These are phyloP conservation scores for Allolobophora icterica DNA, from an alignment of 2,888 invertebrate species.

Conservation along the genomic window DNA sequence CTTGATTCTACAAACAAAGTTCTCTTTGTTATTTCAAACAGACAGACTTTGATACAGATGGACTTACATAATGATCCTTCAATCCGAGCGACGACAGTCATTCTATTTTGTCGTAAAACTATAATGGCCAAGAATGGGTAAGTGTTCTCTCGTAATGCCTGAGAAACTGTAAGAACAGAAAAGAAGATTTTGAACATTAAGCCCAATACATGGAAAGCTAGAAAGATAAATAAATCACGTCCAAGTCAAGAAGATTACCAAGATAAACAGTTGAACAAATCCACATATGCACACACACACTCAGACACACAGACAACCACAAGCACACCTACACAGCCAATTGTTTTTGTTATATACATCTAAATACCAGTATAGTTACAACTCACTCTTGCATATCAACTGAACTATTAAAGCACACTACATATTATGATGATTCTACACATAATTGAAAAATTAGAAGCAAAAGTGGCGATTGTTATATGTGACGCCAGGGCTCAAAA, in stretches of 20 bases:
- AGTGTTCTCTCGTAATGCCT: constrained; percentile 81
- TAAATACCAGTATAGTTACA: too few relatives aligned
- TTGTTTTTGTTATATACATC: too few relatives aligned
- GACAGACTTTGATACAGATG: not conserved
- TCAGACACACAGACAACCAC: too few relatives aligned
- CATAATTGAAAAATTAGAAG: too few relatives aligned
- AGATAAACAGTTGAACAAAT: not conserved
- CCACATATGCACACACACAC: not conserved
- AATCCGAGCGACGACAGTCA: constrained; percentile 88
- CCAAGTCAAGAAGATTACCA: not conserved
- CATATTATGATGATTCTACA: too few relatives aligned
- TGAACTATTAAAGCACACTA: too few relatives aligned
- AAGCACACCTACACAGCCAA: too few relatives aligned
- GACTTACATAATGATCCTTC: constrained; percentile 78
- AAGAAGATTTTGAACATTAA: not conserved
- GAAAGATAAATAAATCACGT: not conserved
- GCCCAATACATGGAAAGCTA: not conserved
- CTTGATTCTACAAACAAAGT: too few relatives aligned
- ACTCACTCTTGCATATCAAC: too few relatives aligned
- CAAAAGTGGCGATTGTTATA: too few relatives aligned
- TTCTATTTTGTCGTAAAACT: constrained; percentile 85
- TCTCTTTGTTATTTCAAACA: not conserved
- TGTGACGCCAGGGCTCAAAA: too few relatives aligned
- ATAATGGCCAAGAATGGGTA: constrained; percentile 89
- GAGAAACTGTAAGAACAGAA: constrained; percentile 73